Conservation (phyloP, 2,888 invertebrate genomes). For the Hypercompe scribonia region DNA sequence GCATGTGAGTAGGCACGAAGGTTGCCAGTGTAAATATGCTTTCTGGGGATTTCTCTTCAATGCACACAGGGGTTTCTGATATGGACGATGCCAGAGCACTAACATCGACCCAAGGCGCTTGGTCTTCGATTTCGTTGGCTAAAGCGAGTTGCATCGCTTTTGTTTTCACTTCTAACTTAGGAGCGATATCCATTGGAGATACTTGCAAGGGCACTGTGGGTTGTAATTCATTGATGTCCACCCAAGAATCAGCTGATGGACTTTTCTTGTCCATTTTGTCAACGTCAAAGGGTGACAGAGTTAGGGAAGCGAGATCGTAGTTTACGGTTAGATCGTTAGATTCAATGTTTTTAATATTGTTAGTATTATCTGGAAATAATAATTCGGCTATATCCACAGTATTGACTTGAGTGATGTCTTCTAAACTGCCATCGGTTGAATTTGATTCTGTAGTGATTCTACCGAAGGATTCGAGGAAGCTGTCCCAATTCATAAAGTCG, state of each 20-base stretch:
- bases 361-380: conserved; percentile 72
- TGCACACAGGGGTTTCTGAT: conserved; percentile 88
- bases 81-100: conserved; percentile 89
- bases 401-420: conserved; percentile 70
- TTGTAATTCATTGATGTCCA: conserved; percentile 65
- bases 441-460: conserved; percentile 80
- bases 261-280: conserved; percentile 67
- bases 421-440: conserved; percentile 76
- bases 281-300: conserved; percentile 65
- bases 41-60: conserved; percentile 87
- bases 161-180: conserved; percentile 70
- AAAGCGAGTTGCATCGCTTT: conserved; percentile 90
- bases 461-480: conserved; percentile 80
- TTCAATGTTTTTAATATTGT: conserved; percentile 64
- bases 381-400: conserved; percentile 79
- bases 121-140: conserved; percentile 91
- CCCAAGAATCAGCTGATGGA: conserved; percentile 60
- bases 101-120: conserved; percentile 92
- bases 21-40: conserved; percentile 85
- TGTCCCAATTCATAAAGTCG: conserved; percentile 80
- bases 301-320: conserved; percentile 73
- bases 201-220: conserved; percentile 52
- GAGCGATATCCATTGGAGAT: conserved; percentile 30
- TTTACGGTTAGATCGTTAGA: conserved; percentile 63
- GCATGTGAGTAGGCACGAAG: conserved; percentile 88